Base-by-base conservation (phyloP, 1,140 invertebrate genomes). In the Drosophila suzukii region DNA sequence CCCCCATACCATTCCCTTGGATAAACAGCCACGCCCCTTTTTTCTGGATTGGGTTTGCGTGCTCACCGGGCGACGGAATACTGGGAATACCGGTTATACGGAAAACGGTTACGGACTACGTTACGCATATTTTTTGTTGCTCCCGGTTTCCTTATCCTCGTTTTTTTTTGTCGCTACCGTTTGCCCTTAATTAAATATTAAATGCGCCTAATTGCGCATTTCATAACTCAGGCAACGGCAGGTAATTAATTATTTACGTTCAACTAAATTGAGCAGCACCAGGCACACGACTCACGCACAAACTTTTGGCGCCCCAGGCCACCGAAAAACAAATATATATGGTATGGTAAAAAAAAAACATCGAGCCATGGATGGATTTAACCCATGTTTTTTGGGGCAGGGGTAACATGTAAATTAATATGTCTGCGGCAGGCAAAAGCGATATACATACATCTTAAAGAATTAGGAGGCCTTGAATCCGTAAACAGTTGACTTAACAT, bases 181-280 rank as follows among this genome's bases (percentile, higher is more conserved):
- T 83, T 78, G 79, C 80, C 80, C 85, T 84, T 88, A 88, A 88
- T 88, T 88, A 88, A 88, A 88, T 88, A 88, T 88, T 88, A 88
- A 88, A 89, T 80, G 75, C 77, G 73, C 68, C 84, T 88, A 88
- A 88, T 88, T 88, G 84, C 84, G 84, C 84, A 88, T 88, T 88
- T 88, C 84, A 88, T 88, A 88, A 88, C 84, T 89, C 76, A 84
- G 76, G 80, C 84, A 88, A 78, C 76, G 73, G 80, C 80, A 89
- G 61, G 65, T 89, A 78, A 90, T 89, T 89, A 89, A 89, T 89
- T 89, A 89, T 89, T 90, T 78, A 89, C 79, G 81, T 75, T 78
- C 67, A 89, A 89, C 84, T 84, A 84, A 89, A 90, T 81, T 89
- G 84, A 89, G 85, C 83, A 76, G 66, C 80, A 44, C 68, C 76